Evolutionary conservation across 2,113 vertebrate species (phyloP), one percentile per base, ranked within the genome.

Genomic region (Galemys pyrenaicus): DNA sequence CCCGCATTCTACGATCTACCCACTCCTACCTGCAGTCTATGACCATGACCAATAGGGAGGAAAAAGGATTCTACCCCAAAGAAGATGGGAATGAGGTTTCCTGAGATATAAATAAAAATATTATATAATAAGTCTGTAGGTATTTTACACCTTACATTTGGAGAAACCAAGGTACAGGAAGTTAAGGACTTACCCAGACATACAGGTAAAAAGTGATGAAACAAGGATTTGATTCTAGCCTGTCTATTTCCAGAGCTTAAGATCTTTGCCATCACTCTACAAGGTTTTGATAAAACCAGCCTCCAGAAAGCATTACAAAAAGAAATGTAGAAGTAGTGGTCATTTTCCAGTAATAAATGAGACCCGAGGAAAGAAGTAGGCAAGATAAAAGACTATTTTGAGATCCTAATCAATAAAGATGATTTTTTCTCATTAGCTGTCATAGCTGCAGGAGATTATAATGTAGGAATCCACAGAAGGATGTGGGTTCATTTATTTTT

Each of bases 341-440:
- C 0, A 85, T 80, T 97, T 94, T 97, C 95, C 78, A 88, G 51
- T 68, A 11, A 10, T 39, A 95, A 87, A 92, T 87, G 28, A 46
- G 51, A 73, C 41, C 37, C 8, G 15, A 82, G 44, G 67, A 78
- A 93, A 92, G 74, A 93, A 64, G 12, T 28, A 84, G 39, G 16
- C 58, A 95, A 94, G 78, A 70, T 74, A 88, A 93, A 96, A 75
- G 80, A 94, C 58, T 94, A 93, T 95, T 97, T 97, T 96, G 68
- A 97, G 92, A 60, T 93, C 60, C 92, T 96, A 95, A 94, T 97
- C 95, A 95, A 96, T 97, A 96, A 32, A 68, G 93, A 92, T 7
- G 41, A 78, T 77, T 96, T 96, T 44, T 96, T 80, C 71, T 94
- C 39, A 73, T 78, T 95, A 80, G 82, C 51, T 94, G 94, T 89